These are phyloP conservation scores for Morone saxatilis DNA, from an alignment of 2,113 vertebrate species.

Conservation along the genomic window DNA sequence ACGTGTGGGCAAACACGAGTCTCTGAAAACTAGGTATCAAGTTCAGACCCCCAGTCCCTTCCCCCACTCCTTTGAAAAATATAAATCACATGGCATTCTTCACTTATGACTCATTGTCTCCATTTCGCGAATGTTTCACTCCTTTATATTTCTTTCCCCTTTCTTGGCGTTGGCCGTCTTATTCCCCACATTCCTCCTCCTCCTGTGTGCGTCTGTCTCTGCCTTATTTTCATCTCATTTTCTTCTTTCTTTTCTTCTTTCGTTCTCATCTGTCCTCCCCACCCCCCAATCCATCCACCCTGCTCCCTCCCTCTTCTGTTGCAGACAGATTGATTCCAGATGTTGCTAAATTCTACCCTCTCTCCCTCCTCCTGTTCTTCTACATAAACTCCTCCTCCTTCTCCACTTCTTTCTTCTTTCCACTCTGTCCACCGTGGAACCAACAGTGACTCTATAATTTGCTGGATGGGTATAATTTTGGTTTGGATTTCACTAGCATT, in stretches of 20 bases:
- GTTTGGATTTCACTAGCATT: conserved; percentile 55
- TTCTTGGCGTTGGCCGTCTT: conserved; percentile 58
- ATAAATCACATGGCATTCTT: conserved; percentile 84
- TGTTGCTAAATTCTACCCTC: conserved; percentile 76
- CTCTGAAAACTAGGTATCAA: conserved; percentile 68
- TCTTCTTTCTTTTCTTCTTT: conserved; percentile 46
- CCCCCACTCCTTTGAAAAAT: conserved; percentile 75
- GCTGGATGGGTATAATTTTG: conserved; percentile 60
- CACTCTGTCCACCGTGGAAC: conserved; percentile 47
- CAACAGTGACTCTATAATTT: conserved; percentile 68
- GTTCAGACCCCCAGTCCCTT: conserved; percentile 57
- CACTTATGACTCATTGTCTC: conserved; percentile 82
- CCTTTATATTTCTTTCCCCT: conserved; percentile 57
- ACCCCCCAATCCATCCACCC: conserved; percentile 24
- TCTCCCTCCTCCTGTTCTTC: conserved; percentile 48
- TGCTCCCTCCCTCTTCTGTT: conserved; percentile 27
- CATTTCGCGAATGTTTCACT: conserved; percentile 58
- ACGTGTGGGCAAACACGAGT: conserved; percentile 35
- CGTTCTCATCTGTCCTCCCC: not conserved
- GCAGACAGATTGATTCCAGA: conserved; percentile 86
- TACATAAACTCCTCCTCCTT: conserved; percentile 46
- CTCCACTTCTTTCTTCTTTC: conserved; percentile 23
- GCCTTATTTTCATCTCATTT: conserved; percentile 61
- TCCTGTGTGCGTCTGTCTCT: conserved; percentile 40
- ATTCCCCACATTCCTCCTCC: conserved; percentile 64